phyloP scores from a whole-genome alignment of 2,113 vertebrate species.

The Nansenia antarctica region DNA sequence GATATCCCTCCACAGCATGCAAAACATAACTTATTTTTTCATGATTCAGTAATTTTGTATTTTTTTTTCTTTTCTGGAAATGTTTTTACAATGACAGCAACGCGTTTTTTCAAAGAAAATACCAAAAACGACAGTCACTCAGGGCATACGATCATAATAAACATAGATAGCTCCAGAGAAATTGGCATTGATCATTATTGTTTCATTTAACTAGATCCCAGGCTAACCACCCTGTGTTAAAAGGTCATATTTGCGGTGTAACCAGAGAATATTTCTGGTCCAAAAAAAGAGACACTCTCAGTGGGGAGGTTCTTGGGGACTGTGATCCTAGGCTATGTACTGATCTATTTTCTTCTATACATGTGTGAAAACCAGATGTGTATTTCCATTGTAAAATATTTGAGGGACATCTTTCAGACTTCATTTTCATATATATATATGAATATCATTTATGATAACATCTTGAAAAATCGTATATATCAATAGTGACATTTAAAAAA shows the following conservation, averaged over 20 bases:
- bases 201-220: conserved; percentile 53
- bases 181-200: conserved; percentile 46
- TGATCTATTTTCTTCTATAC: too few species aligned
- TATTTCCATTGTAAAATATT: background rate
- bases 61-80: conserved; percentile 58
- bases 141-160: conserved; percentile 66
- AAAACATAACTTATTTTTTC: conserved; percentile 57
- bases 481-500: background rate
- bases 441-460: too few species aligned
- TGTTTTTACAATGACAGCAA: conserved; percentile 62
- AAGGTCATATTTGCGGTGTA: background rate
- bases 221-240: conserved; percentile 1
- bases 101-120: conserved; percentile 50
- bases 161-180: conserved; percentile 60
- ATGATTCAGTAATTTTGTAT: conserved; percentile 57
- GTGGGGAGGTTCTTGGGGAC: too few species aligned
- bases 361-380: background rate
- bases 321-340: too few species aligned
- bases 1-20: conserved; percentile 79
- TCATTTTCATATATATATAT: background rate
- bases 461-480: background rate
- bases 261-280: background rate
- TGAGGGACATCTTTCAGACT: too few species aligned
- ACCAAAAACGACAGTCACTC: conserved; percentile 67
- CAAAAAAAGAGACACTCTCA: background rate